Conservation (phyloP, 1,140 invertebrate genomes). For the Drosophila navojoa region DNA sequence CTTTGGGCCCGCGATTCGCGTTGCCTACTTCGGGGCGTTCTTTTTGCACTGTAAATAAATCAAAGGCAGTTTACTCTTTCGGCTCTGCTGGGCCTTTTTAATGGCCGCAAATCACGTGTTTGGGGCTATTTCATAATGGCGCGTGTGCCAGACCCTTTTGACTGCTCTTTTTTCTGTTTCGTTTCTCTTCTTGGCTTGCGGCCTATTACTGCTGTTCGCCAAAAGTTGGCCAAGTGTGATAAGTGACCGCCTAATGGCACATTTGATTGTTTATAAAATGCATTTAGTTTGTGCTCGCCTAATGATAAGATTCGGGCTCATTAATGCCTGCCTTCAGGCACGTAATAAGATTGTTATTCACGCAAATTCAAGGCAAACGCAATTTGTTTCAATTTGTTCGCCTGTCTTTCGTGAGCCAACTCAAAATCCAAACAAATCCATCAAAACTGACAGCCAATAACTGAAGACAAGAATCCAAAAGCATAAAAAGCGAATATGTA, state of each 20-base stretch:
- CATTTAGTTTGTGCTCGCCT: constrained; percentile 38
- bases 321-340: constrained; percentile 20
- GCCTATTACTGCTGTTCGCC: constrained; percentile 12
- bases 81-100: constrained; percentile 47
- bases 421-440: constrained; percentile 20
- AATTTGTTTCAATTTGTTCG: constrained; percentile 42
- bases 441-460: constrained; percentile 37
- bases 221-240: constrained; percentile 65
- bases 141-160: constrained; percentile 28
- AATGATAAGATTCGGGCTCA: constrained; percentile 37
- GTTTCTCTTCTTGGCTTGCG: constrained; percentile 1
- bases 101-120: constrained; percentile 73
- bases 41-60: constrained; percentile 61
- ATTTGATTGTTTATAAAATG: constrained; percentile 49
- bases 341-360: constrained; percentile 31
- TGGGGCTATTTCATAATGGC: constrained; percentile 47
- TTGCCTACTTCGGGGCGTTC: constrained; percentile 33
- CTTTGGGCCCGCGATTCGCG: constrained; percentile 39
- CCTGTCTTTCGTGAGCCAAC: not conserved
- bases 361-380: constrained; percentile 17
- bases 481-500: not conserved
- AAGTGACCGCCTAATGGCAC: constrained; percentile 60
- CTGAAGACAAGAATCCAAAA: not conserved
- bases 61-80: constrained; percentile 67
- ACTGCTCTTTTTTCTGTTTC: constrained; percentile 9